Base-by-base conservation (phyloP, 2,797 vertebrate species). In the Microhierax caerulescens region DNA sequence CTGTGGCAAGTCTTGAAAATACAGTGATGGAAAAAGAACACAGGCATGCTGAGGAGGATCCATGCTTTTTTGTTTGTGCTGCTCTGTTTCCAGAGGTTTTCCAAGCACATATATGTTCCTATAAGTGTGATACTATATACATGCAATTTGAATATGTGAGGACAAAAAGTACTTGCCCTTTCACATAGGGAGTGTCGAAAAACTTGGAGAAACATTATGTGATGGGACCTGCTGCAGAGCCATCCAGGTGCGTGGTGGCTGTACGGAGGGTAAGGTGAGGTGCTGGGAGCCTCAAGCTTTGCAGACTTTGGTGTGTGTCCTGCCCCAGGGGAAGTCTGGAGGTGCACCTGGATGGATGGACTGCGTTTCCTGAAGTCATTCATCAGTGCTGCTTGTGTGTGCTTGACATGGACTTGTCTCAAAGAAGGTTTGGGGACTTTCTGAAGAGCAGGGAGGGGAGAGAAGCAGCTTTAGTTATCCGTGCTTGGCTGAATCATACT, bases 311-410 rank as follows among this genome's bases (percentile, higher is more conserved):
- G 18, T 22, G n/a, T 11, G 3, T 41, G 13, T 24, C 18, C 20
- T 87, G 63, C 60, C 43, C 23, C 27, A 0, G 0, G 53, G 72
- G 59, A 37, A 34, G 16, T n/a, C 39, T 72, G 36, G 25, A 39
- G 34, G 36, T 5, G 3, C 37, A 4, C 5, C 1, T 1, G 13
- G 9, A 21, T 3, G 9, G 60, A 19, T 13, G 7, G 43, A n/a
- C 4, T 45, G 39, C 28, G 2, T 74, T 93, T 32, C 34, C 23
- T 20, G 1, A 15, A 54, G 21, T 27, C 45, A 37, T 72, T 34
- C 7, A 2, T 9, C 2, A 1, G 8, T 34, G 19, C 50, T 83
- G 15, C 34, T 30, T 28, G 3, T 32, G 30, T 36, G 47, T 72
- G 20, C 25, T 72, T 61, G 69, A 21, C 1, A 0, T 8, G 34